phyloP scores from a whole-genome alignment of 2,113 vertebrate genomes.

The Herpetotheres cachinnans region DNA sequence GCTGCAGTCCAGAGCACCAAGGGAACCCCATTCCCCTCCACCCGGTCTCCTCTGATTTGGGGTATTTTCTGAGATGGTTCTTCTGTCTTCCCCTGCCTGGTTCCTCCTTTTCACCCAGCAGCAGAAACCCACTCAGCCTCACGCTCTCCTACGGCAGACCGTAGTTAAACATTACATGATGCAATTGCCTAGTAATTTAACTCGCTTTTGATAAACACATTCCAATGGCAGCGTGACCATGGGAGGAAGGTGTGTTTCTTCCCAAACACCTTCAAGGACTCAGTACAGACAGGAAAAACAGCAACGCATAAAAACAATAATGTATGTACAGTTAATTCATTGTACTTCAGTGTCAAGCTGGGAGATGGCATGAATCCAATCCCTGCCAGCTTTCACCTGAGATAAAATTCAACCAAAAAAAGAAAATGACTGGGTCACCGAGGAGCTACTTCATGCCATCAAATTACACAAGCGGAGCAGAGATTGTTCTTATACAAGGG shows the following conservation, averaged over 20 bases:
- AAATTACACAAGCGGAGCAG: neutral
- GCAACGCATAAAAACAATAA: neutral
- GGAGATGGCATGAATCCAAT: neutral
- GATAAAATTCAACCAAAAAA: neutral
- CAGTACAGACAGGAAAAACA: neutral
- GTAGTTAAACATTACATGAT: neutral
- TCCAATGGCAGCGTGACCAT: neutral
- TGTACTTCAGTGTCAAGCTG: neutral
- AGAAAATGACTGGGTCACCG: neutral
- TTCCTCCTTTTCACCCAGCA: neutral
- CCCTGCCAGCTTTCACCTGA: neutral
- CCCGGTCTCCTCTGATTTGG: neutral
- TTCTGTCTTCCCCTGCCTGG: neutral
- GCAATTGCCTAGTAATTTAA: neutral
- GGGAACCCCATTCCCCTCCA: neutral
- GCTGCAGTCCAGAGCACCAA: neutral
- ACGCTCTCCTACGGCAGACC: accelerated
- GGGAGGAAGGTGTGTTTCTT: neutral
- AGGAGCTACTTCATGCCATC: neutral
- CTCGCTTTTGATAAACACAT: neutral
- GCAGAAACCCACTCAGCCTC: neutral
- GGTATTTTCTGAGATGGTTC: neutral
- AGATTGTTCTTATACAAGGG: neutral
- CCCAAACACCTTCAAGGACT: neutral
- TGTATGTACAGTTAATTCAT: neutral